phyloP scores from a whole-genome alignment of 2,888 invertebrate species.

The Drosophila acutilabella region DNA sequence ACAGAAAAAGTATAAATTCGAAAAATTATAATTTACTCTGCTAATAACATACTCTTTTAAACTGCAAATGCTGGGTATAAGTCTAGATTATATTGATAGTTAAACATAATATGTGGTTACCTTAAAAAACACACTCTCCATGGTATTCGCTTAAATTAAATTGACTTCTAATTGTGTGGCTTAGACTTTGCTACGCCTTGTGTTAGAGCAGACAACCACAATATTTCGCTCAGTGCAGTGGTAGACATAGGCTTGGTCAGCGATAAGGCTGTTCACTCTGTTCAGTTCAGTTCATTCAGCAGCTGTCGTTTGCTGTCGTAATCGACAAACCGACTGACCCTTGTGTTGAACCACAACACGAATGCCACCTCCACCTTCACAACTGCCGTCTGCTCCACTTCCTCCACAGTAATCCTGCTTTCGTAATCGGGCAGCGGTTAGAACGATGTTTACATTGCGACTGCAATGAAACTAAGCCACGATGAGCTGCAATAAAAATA shows the following conservation, averaged over 20 bases:
- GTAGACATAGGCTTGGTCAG: constrained; percentile 5
- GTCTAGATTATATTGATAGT: too few relatives aligned
- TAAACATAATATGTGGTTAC: too few relatives aligned
- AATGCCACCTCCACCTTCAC: background rate
- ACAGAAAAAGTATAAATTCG: too few relatives aligned
- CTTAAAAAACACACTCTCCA: background rate
- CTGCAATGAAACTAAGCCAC: constrained; percentile 32
- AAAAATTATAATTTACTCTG: too few relatives aligned
- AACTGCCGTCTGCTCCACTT: background rate
- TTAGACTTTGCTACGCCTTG: constrained; percentile 26
- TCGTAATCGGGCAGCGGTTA: constrained; percentile 49
- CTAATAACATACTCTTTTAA: too few relatives aligned
- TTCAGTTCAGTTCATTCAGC: constrained; percentile 31
- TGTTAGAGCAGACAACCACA: constrained; percentile 15
- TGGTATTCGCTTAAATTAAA: constrained; percentile 34
- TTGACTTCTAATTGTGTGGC: constrained; percentile 49
- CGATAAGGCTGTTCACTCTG: constrained; percentile 41
- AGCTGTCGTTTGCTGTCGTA: constrained; percentile 27
- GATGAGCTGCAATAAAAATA: background rate
- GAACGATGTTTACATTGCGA: constrained; percentile 50
- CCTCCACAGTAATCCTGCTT: background rate
- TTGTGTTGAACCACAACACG: constrained; percentile 40
- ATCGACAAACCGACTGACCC: constrained; percentile 59
- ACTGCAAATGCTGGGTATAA: too few relatives aligned
- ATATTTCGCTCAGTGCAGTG: constrained; percentile 51